Evolutionary conservation across 2,797 vertebrate species (phyloP), one percentile per base, ranked within the genome.

Genomic region (Melopsittacus undulatus): DNA sequence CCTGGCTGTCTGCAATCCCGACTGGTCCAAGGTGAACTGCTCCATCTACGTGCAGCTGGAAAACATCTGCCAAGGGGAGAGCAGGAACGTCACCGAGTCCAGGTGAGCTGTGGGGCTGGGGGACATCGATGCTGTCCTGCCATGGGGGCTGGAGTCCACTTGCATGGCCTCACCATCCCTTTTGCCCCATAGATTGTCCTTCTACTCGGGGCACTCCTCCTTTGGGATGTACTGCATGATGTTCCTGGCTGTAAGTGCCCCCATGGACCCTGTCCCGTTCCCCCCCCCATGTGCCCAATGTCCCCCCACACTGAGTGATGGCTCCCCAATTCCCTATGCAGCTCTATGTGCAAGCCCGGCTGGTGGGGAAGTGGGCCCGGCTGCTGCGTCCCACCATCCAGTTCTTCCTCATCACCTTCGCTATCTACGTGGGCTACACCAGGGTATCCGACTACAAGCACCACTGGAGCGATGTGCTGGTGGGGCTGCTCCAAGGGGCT

Each of bases 381-480:
- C 97, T 99, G 40, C 97, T 99, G 63, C 97, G 99, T 13, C 99
- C 99, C 92, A 99, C 98, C 5, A 97, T 99, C 94, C 99, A 99
- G 97, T 99, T 99, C 98, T 98, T 99, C 97, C 98, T 99, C 94
- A 96, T 99, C 95, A 94, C 98, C 96, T 99, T 99, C 1, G 99
- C 99, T 16, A 97, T 99, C 75, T 99, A 98, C 2, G 99, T 99
- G 96, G 99, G 99, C 84, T 99, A 99, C 98, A 99, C 98, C 87
- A 97, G 99, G 0, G 98, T 99, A 68, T 99, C 99, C 0, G 99
- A 99, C 97, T 98, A 99, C 97, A 99, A 99, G 88, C 99, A 99
- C 97, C 99, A 99, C 97, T 99, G 99, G 99, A 99, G 99, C 8
- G 99, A 99, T 4, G 99, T 99, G 54, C 97, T 99, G 90, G 97